Evolutionary conservation across 2,888 invertebrate genomes (phyloP).

Genomic region (Erebia palarica): DNA sequence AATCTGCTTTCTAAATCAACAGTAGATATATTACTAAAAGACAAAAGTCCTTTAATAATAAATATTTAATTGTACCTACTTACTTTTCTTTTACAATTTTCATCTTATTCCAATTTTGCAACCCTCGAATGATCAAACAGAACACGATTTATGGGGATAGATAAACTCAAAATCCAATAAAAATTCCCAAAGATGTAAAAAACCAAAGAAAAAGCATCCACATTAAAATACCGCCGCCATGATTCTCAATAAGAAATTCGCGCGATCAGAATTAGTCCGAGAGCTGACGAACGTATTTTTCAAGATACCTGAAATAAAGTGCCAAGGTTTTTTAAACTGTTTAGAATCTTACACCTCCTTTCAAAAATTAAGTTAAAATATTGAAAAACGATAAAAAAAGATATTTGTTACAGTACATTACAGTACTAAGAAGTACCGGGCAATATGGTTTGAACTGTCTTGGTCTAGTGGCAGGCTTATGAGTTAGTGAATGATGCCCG

Average conservation of each 20-base stretch:
- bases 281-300: background rate
- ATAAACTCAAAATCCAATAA: conserved; percentile 15
- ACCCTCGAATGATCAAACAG: conserved; percentile 12
- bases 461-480: too few relatives aligned
- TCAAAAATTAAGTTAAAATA: too few relatives aligned
- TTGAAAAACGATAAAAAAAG: too few relatives aligned
- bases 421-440: too few relatives aligned
- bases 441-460: too few relatives aligned
- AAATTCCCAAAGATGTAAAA: conserved; percentile 5
- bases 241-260: conserved; percentile 15
- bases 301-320: background rate
- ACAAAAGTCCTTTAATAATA: background rate
- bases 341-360: too few relatives aligned
- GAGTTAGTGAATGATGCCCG: too few relatives aligned
- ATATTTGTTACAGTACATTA: too few relatives aligned
- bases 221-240: conserved; percentile 14
- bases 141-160: background rate
- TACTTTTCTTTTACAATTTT: background rate
- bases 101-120: background rate
- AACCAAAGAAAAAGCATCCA: conserved; percentile 9
- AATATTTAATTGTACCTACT: background rate
- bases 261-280: background rate
- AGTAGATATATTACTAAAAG: too few relatives aligned
- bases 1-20: too few relatives aligned
- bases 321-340: too few relatives aligned